Base-by-base conservation (phyloP, 2,888 invertebrate species). In the Oxyteleia sp. region DNA sequence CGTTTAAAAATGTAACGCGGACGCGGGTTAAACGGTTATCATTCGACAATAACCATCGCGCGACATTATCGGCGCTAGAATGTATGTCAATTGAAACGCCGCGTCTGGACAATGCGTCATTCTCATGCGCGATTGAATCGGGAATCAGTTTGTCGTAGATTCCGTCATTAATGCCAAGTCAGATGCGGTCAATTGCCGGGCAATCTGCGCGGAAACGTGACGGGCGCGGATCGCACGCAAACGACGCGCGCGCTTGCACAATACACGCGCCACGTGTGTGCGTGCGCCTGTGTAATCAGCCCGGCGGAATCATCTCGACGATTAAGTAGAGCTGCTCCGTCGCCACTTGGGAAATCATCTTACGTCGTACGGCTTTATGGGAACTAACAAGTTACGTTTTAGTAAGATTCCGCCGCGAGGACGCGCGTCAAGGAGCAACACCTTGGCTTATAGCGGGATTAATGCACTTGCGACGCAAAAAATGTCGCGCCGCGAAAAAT, bases 261-360 rank as follows among this genome's bases (percentile, higher is more conserved):
- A 26, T 10, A 43, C 20, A 43, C 26, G 41, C 51, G 38, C 10
- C 38, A n/a, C 32, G 20, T 71, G 74, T 45, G 76, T 61, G 75
- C 74, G 74, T 45, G 76, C 57, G 75, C 74, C 68, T 45, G 74
- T 69, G 84, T 87, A 89, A 89, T 89, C 89, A 88, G 88, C 86
- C 69, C 81, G 32, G 66, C 84, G 55, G 87, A 89, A 88, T 88
- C 88, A 88, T 88, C 84, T 80, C 66, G 82, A 69, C 89, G 90
- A 91, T 90, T 90, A 90, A 90, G 85, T 85, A 81, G 78, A 84
- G 82, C 78, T 41, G 81, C 57, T 82, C 68, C 47, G 71, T 69
- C 57, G 87, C 90, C 92, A 89, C 92, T 86, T 87, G 92, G 92
- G 92, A 92, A 92, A 92, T 92, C 91, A 92, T 89, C 87, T 89